Percentiles rank a stretch among this genome's conserved stretches.
Conservation (phyloP, 1,140 invertebrate genomes). For the Pseudobourletiella spinata region DNA sequence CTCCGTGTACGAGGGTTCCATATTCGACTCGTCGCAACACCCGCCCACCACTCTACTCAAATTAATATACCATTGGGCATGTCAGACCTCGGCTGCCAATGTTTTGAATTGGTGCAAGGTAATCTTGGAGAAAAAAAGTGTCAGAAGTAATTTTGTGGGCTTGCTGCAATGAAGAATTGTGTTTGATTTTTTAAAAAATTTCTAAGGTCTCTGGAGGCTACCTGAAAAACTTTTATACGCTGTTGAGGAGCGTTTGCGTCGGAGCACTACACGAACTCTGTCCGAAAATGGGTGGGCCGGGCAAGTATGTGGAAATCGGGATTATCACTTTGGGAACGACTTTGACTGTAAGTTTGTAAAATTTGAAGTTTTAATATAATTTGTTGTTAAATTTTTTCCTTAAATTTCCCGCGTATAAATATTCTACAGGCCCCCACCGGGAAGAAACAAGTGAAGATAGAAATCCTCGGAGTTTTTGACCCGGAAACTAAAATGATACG, state of each 20-base stretch:
- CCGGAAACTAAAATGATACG: constrained; percentile 60
- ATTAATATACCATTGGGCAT: constrained; percentile 80
- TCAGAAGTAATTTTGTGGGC: too few relatives aligned
- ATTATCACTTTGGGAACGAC: constrained; percentile 75
- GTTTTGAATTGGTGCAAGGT: constrained; percentile 79
- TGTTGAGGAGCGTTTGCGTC: constrained; percentile 65
- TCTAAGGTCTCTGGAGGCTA: constrained; percentile 52
- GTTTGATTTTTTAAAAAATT: background rate
- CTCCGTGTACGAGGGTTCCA: constrained; percentile 73
- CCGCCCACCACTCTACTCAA: constrained; percentile 69
- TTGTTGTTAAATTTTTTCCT: background rate
- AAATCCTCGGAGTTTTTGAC: constrained; percentile 76
- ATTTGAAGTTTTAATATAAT: background rate
- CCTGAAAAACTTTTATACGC: constrained; percentile 66
- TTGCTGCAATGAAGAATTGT: too few relatives aligned
- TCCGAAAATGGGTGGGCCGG: constrained; percentile 56
- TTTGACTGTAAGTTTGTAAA: constrained; percentile 1
- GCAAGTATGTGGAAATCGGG: constrained; percentile 61
- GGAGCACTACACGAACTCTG: constrained; percentile 65
- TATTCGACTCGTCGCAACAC: constrained; percentile 73
- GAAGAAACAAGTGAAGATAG: constrained; percentile 58
- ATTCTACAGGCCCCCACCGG: background rate
- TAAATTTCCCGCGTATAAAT: background rate
- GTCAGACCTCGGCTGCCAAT: constrained; percentile 77
- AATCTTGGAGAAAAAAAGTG: too few relatives aligned